Percentiles rank a stretch among this genome's conserved stretches.
Conservation (phyloP, 2,113 vertebrate genomes). For the Phalacrocorax aristotelis region DNA sequence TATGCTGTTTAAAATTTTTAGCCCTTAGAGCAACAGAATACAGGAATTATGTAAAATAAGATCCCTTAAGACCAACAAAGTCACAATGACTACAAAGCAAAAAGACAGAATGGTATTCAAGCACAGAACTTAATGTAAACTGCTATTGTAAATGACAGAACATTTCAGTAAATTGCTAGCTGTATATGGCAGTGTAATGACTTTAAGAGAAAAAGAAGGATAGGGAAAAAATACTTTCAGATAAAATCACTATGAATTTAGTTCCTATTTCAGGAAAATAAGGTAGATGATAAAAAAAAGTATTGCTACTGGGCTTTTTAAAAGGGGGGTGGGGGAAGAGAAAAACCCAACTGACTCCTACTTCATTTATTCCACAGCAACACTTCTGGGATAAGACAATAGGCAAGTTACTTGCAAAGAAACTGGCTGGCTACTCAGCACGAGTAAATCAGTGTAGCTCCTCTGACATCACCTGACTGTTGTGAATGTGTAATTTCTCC, state of each 20-base stretch:
- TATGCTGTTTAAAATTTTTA: background rate
- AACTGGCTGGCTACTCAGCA: background rate
- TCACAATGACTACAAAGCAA: background rate
- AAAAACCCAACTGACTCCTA: background rate
- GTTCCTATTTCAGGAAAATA: background rate
- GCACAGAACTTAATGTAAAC: background rate
- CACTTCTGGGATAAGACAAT: background rate
- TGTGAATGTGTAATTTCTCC: background rate
- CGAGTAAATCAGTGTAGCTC: background rate
- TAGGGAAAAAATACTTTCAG: background rate
- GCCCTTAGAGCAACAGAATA: background rate
- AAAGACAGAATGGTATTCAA: background rate
- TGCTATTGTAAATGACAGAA: background rate
- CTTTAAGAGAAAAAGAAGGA: background rate
- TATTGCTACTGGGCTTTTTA: background rate
- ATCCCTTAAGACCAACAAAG: background rate
- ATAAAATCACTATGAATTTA: background rate
- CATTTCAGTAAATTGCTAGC: background rate
- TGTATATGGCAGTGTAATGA: background rate
- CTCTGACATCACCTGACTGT: background rate
- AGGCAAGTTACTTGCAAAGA: background rate
- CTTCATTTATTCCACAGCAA: background rate
- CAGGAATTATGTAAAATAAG: background rate
- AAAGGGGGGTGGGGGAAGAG: fast-evolving
- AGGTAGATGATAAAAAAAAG: background rate